Base-by-base conservation (phyloP, 1,140 invertebrate species). In the Luehdorfia chinensis region DNA sequence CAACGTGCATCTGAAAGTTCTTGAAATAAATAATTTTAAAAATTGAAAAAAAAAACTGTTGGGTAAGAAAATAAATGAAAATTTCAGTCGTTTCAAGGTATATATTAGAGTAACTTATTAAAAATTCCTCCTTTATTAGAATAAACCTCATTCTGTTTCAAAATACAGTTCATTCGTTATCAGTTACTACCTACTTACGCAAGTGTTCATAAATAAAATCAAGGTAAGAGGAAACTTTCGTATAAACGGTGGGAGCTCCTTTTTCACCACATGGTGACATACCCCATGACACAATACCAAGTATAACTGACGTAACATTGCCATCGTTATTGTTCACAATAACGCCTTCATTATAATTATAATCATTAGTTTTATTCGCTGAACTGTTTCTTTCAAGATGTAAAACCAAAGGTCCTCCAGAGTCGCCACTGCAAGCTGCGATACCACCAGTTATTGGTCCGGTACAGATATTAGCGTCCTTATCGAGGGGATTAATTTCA, bases 251-350 rank as follows among this genome's bases (percentile, higher is more conserved):
- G 1, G 94, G 93, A 1, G 88, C 78, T 9, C 90, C 89, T 55
- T 70, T 76, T 12, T 74, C 56, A 1, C 92, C 92, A 58, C 93
- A 93, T 51, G 94, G 94, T 27, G 90, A 87, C 18, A 91, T 78
- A 7, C 93, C 93, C 92, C 93, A 95, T 1, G 93, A 94, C 0
- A 94, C 93, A n/a, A 94, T 76, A 12, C 94, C 94, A 46, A 94
- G 64, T 48, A 88, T 30, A 8, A 78, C 59, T 18, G 66, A 66
- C 13, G 56, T 41, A 13, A 46, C 33, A 34, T 61, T 44, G 11
- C 11, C 28, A 19, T 47, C 41, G 13, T 47, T 25, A 47, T 36
- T 43, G 21, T 30, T 28, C 47, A 53, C 33, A 32, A 27, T 12
- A 32, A 46, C 32, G 34, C 33, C 50, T 36, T 58, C 47, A 9